Base-by-base conservation (phyloP, 2,797 vertebrate genomes). In the Chelon auratus region DNA sequence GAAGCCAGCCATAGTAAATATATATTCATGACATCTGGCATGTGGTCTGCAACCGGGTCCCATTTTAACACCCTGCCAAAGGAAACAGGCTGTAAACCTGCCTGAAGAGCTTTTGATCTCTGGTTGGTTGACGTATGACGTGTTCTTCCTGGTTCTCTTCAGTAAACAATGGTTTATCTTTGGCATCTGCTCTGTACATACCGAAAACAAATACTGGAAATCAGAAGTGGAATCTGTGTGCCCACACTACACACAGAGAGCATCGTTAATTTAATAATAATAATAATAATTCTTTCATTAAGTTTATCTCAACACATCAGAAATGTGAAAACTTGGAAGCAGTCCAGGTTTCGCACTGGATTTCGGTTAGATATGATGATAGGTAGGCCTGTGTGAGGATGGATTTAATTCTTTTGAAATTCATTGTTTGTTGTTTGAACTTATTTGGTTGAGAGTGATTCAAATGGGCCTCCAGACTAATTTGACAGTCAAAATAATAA, bases 51-150 rank as follows among this genome's bases (percentile, higher is more conserved):
- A 14, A 71, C 59, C 17, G 24, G 47, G 50, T 22, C 40, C 18
- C 47, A 55, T 15, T 61, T 70, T 78, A 76, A 79, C 60, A 10
- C 39, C 50, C 57, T 68, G 84, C 89, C 86, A 91, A 88, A 77
- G 64, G 81, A 91, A 90, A 87, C 84, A 83, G 83, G 82, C 81
- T 64, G 51, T 81, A 82, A 87, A 90, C 82, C 61, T 76, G 82
- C 64, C 52, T 33, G 39, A 79, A 47, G 58, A 68, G 68, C 70
- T 68, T 87, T 88, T 89, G 84, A 86, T 84, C 77, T 80, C 68
- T 76, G 67, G 13, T 60, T 40, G 17, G 54, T 79, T 79, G 37
- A 61, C 80, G 83, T 73, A 78, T 75, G 62, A 66, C 61, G 26
- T 77, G 80, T 85, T 80, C 80, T 80, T 83, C 76, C 60, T 62